phyloP scores from a whole-genome alignment of 2,113 vertebrate species.

The Clarias batrachus region DNA sequence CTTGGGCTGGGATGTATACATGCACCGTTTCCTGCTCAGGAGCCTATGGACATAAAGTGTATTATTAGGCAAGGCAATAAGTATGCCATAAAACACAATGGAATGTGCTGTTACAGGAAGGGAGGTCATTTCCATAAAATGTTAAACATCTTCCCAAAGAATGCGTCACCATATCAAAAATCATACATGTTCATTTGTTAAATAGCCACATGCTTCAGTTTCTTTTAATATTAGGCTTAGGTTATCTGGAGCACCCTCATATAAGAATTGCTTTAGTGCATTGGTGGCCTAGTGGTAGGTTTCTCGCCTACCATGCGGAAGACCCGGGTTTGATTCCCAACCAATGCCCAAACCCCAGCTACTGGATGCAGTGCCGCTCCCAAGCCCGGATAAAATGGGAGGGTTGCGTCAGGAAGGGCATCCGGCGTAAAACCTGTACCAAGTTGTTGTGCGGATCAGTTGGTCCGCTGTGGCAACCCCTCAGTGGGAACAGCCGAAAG shows the following conservation, averaged over 20 bases:
- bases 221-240: neutral
- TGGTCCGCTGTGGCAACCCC: too few species aligned
- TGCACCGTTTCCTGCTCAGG: conserved; percentile 93
- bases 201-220: neutral
- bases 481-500: too few species aligned
- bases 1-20: conserved; percentile 94
- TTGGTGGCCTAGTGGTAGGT: too few species aligned
- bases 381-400: too few species aligned
- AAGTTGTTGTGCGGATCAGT: too few species aligned
- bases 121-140: neutral
- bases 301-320: too few species aligned
- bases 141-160: neutral
- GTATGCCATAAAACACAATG: conserved; percentile 7
- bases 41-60: conserved; percentile 66
- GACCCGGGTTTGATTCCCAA: too few species aligned
- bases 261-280: neutral
- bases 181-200: neutral
- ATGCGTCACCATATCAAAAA: neutral
- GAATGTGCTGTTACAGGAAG: neutral
- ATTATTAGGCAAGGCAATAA: neutral
- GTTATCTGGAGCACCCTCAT: neutral
- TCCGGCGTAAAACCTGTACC: too few species aligned
- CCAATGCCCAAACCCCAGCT: too few species aligned
- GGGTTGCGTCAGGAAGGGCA: too few species aligned
- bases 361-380: too few species aligned